Evolutionary conservation across 2,113 vertebrate species (phyloP).

Genomic region (Oxyruncus cristatus): DNA sequence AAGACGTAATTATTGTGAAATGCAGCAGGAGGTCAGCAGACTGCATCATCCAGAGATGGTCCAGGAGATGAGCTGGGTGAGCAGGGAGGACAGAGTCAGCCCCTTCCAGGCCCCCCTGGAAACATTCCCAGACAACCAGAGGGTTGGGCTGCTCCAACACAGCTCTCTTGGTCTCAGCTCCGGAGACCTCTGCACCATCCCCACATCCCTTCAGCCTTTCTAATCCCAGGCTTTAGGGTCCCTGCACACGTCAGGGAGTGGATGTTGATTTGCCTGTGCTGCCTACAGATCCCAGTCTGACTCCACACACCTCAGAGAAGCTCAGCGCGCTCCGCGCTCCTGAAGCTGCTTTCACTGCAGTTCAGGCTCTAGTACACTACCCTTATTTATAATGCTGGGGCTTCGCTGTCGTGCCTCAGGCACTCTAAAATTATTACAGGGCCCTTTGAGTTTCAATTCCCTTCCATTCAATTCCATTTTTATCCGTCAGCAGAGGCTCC

Average conservation of each 20-base stretch:
- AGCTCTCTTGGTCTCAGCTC: not conserved
- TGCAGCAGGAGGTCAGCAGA: not conserved
- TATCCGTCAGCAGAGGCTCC: constrained; percentile 35
- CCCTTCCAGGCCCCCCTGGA: not conserved
- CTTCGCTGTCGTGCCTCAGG: constrained; percentile 40
- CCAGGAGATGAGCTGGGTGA: not conserved
- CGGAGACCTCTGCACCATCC: not conserved
- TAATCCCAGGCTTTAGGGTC: constrained; percentile 11
- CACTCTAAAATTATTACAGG: constrained; percentile 66
- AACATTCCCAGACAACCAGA: rapidly evolving
- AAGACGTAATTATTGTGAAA: not conserved
- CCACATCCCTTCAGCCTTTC: not conserved
- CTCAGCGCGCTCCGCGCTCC: not conserved
- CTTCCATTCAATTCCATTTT: constrained; percentile 62
- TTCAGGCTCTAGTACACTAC: constrained; percentile 63
- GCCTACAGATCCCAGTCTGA: constrained; percentile 27
- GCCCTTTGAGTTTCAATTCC: constrained; percentile 73
- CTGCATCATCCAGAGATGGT: not conserved
- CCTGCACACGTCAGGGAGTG: not conserved
- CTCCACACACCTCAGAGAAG: constrained; percentile 30
- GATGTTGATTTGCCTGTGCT: constrained; percentile 37
- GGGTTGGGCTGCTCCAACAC: not conserved
- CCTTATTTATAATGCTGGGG: constrained; percentile 67
- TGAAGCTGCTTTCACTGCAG: constrained; percentile 50
- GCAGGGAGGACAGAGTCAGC: not conserved